These are phyloP conservation scores for Pomatostomus ruficeps DNA, from an alignment of 2,113 vertebrate species.

Conservation along the genomic window DNA sequence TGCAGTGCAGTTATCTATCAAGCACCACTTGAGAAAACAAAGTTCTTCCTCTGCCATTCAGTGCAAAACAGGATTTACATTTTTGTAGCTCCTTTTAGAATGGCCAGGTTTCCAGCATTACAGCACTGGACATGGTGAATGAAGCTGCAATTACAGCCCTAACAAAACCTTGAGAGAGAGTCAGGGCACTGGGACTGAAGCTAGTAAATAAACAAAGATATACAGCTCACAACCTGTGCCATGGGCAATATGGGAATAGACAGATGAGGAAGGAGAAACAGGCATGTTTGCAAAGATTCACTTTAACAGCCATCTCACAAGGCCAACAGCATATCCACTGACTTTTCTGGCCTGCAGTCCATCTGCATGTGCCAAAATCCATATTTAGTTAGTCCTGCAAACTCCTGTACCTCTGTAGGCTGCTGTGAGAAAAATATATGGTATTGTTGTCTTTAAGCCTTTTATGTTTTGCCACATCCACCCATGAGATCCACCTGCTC, in stretches of 20 bases:
- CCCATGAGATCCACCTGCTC: neutral
- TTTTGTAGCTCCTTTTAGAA: neutral
- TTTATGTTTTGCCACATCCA: neutral
- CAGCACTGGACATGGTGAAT: neutral
- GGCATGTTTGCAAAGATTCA: neutral
- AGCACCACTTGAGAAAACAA: neutral
- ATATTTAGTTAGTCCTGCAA: neutral
- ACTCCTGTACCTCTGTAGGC: neutral
- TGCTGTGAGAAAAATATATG: neutral
- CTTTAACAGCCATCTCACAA: neutral
- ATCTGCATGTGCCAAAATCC: neutral
- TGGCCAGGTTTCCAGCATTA: neutral
- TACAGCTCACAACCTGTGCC: neutral
- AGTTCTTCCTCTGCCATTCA: neutral
- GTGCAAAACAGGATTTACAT: neutral
- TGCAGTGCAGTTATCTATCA: neutral
- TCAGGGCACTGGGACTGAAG: neutral
- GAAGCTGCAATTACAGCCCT: neutral
- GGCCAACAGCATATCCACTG: neutral
- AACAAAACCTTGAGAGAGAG: neutral
- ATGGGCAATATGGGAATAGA: neutral
- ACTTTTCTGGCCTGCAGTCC: neutral
- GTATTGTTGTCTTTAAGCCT: neutral
- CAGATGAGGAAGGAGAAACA: neutral
- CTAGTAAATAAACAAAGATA: neutral